phyloP scores from a whole-genome alignment of 1,140 invertebrate species.

The Kradibia gibbosae region DNA sequence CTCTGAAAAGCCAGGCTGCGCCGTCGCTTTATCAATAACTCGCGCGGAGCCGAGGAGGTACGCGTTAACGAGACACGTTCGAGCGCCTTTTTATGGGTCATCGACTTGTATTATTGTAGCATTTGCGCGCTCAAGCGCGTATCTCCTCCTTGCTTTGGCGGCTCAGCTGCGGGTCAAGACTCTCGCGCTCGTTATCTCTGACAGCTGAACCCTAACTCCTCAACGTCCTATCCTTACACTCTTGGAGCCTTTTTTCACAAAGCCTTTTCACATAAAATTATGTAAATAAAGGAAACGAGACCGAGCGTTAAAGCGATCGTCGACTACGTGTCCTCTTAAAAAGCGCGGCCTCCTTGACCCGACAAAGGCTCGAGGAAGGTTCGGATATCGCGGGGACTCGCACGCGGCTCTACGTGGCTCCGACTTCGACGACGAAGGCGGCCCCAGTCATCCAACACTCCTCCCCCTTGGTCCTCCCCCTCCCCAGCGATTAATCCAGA shows the following conservation, averaged over 20 bases:
- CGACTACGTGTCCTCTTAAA: too few species aligned
- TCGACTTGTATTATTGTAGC: not conserved
- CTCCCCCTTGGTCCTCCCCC: too few species aligned
- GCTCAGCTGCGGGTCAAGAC: not conserved
- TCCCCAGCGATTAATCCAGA: too few species aligned
- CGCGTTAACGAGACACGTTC: not conserved
- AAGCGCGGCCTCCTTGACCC: too few species aligned
- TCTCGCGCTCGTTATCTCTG: not conserved
- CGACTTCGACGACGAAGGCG: too few species aligned
- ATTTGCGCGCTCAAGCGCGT: not conserved
- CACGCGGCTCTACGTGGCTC: too few species aligned
- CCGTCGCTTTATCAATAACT: conserved; percentile 4
- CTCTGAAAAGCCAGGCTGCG: conserved; percentile 21
- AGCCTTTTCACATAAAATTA: not conserved
- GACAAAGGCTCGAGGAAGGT: too few species aligned
- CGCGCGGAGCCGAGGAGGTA: not conserved
- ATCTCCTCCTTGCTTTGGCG: not conserved
- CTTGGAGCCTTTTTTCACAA: not conserved
- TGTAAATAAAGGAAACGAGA: not conserved
- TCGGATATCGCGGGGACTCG: too few species aligned
- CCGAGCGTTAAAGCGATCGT: not conserved
- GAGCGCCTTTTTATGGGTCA: not conserved
- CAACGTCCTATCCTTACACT: too few species aligned
- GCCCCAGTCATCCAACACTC: not conserved
- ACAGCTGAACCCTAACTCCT: not conserved